These are phyloP conservation scores for Poecilia wingei DNA, from an alignment of 2,797 vertebrate species.

Conservation along the genomic window DNA sequence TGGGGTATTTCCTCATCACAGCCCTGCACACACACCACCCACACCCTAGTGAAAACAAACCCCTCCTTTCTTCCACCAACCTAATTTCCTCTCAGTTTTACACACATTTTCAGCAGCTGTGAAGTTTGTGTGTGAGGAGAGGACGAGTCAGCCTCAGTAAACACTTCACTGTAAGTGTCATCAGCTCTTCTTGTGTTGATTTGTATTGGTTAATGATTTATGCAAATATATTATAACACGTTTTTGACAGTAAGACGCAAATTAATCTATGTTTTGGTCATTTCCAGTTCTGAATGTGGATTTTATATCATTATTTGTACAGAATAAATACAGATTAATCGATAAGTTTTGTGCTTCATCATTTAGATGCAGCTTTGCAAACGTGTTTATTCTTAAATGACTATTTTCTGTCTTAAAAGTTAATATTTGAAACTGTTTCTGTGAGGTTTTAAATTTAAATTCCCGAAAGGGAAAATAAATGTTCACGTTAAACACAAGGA, in stretches of 20 bases:
- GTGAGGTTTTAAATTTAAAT: too few species aligned
- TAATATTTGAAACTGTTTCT: background rate
- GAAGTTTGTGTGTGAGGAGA: slow-evolving; percentile 7
- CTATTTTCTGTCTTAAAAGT: background rate
- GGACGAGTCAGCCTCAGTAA: slow-evolving; percentile 31
- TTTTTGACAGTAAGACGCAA: background rate
- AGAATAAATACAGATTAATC: background rate
- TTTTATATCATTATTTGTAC: background rate
- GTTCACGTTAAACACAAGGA: too few species aligned
- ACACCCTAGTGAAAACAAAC: slow-evolving; percentile 15
- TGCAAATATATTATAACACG: background rate
- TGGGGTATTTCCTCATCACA: slow-evolving; percentile 29
- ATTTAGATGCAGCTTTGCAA: background rate
- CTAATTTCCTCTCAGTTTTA: slow-evolving; percentile 35
- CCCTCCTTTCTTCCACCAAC: background rate
- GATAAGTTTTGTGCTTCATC: background rate
- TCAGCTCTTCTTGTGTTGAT: slow-evolving; percentile 10
- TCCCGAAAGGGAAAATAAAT: too few species aligned
- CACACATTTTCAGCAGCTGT: slow-evolving; percentile 57
- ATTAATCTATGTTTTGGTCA: background rate
- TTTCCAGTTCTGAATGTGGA: background rate
- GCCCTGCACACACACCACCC: background rate
- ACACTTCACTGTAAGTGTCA: background rate
- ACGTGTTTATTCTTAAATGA: too few species aligned
- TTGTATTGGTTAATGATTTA: background rate